Base-by-base conservation (phyloP, 2,888 invertebrate genomes). In the Ochropacha duplaris region DNA sequence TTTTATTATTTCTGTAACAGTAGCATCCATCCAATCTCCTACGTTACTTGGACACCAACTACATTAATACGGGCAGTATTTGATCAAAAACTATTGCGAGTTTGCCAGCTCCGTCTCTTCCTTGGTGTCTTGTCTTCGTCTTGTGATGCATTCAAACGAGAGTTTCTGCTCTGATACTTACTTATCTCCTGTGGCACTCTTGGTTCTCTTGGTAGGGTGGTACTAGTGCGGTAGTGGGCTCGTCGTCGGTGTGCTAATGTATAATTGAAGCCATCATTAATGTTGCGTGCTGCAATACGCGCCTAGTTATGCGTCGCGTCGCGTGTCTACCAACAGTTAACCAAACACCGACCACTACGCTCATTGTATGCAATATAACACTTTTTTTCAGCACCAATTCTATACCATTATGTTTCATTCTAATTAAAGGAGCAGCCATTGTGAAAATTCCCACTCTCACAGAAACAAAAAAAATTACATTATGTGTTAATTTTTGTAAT, bases 371-470 rank as follows among this genome's bases (percentile, higher is more conserved):
- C 81, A 78, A 69, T 72, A 70, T 67, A 79, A 74, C 76, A 72
- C 71, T 83, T 84, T 77, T 81, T 81, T 79, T 44, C 19, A 44
- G 44, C 72, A 74, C 61, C 73, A 72, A 78, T 81, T 77, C 74
- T 76, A 70, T 71, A 68, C 76, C 72, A 81, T 80, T 82, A 79
- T 79, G 73, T 74, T 74, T 74, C 73, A 79, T 79, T 81, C 70
- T 79, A 83, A 82, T 84, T 82, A 81, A 79, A 85, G 77, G 76
- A 84, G 76, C 71, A 60, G 59, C 68, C 69, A 81, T 86, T 86
- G 84, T 81, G 72, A 77, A 78, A 74, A 78, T 84, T 86, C 85
- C 76, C 84, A 84, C 76, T 84, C 85, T 76, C 84, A 86, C 82
- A 82, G 65, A 59, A 56, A 60, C 44, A 64, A 79, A 76, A 85